A percentile compares a stretch with the other conserved stretches of the same genome.
Evolutionary conservation across 2,888 invertebrate species (phyloP).

Genomic region (Tetropium fuscum): DNA sequence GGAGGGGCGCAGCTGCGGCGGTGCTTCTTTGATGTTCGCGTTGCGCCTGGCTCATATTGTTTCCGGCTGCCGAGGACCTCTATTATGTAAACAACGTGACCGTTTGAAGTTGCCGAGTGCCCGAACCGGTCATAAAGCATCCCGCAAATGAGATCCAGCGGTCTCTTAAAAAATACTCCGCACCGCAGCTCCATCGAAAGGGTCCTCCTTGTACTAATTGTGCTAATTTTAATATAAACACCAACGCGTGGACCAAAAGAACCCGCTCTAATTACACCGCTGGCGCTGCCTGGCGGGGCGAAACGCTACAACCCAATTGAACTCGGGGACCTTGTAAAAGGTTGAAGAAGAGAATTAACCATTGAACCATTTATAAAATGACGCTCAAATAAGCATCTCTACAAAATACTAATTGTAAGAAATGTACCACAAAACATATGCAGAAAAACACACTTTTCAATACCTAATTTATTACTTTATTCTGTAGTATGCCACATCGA

Average conservation of each 20-base stretch:
- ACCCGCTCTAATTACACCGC: slow-evolving; percentile 19
- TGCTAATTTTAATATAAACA: slow-evolving; percentile 56
- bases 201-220: slow-evolving; percentile 49
- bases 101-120: slow-evolving; percentile 72
- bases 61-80: slow-evolving; percentile 74
- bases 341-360: too few relatives aligned
- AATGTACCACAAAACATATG: too few relatives aligned
- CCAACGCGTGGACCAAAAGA: slow-evolving; percentile 47
- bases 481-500: too few relatives aligned
- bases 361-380: too few relatives aligned
- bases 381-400: too few relatives aligned
- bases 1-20: slow-evolving; percentile 59
- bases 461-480: too few relatives aligned
- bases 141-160: slow-evolving; percentile 60
- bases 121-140: slow-evolving; percentile 63
- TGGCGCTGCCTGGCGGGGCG: slow-evolving; percentile 18
- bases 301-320: not conserved
- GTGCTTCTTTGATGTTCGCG: slow-evolving; percentile 64
- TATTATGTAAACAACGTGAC: slow-evolving; percentile 77
- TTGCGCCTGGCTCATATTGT: slow-evolving; percentile 66
- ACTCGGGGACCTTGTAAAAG: not conserved
- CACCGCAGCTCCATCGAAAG: slow-evolving; percentile 7
- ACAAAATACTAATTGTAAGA: too few relatives aligned
- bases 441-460: too few relatives aligned
- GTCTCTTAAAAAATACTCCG: slow-evolving; percentile 13